Base-by-base conservation (phyloP, 2,797 vertebrate genomes). In the Parambassis ranga region DNA sequence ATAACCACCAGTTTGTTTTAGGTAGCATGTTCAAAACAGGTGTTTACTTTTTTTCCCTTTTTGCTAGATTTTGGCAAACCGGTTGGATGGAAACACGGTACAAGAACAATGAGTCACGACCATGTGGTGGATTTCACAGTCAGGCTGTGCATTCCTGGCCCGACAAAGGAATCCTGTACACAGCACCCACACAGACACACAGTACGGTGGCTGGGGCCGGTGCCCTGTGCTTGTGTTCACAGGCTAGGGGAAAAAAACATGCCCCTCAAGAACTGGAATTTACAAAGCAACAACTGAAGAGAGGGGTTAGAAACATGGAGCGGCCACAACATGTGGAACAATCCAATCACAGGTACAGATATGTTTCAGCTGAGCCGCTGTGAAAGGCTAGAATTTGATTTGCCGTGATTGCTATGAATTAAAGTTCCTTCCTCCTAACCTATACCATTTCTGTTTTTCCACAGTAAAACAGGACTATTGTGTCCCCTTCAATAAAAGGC, bases 111-210 rank as follows among this genome's bases (percentile, higher is more conserved):
- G 85, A 90, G 65, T 87, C 83, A 88, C 77, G 77, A 46, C 79
- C 81, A 67, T 59, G 85, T 60, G 16, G 76, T 78, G 80, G 74
- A 82, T 90, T 88, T 90, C 87, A 82, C 87, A 90, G 81, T 30
- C 75, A 70, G 75, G 70, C 83, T 77, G 87, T 76, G 85, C 84
- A 90, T 92, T 92, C 88, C 89, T 83, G 80, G 57, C 65, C 73
- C 69, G 53, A 89, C 88, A 90, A 88, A 87, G 76, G 79, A 87
- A 85, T 87, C 77, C 83, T 79, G 71, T 71, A 78, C 82, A 71
- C 77, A 85, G 76, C 81, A 75, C 76, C 71, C 84, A 77, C 82
- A 65, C 52, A 60, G 56, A 75, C 26, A 69, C 49, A 52, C 47
- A 39, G 70, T 67, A 75, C 46, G 23, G 72, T 24, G 57, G 79